Evolutionary conservation across 2,797 vertebrate species (phyloP), one percentile per base, ranked within the genome.

Genomic region (Podarcis lilfordi): DNA sequence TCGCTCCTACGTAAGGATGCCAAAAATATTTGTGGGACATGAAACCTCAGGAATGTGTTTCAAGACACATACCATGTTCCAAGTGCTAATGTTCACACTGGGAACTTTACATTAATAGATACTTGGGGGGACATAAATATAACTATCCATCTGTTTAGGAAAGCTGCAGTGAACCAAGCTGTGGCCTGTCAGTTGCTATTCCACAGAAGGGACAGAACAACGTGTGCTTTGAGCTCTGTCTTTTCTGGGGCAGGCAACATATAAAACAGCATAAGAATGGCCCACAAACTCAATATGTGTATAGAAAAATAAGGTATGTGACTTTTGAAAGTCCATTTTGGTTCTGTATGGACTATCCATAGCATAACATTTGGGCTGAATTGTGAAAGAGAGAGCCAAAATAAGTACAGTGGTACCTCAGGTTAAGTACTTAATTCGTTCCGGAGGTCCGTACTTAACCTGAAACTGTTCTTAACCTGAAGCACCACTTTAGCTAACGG

Each of bases 11-110:
- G 35, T 77, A 88, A 90, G 92, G 78, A 37, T 92, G 74, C 66
- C 90, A 93, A 91, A 94, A 91, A 82, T 93, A 93, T 94, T 93
- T 90, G 85, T 87, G 87, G 76, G 79, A 85, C 84, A 83, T 79
- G 87, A 95, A 95, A 79, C 93, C 91, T 93, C 93, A 92, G 76
- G 91, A 92, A 91, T 79, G 92, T 92, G 81, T 84, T 93, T 82
- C 50, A 93, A 91, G 91, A 43, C 55, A 94, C 91, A 72, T 92
- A 66, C 84, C 80, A 71, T 25, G 3, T 89, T 89, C 37, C n/a
- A 75, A 85, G n/a, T 50, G 25, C 4, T 91, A 88, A 89, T 91
- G 83, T 91, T 92, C 92, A 86, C 90, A 91, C 78, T 88, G 77
- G 84, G 91, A 92, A 89, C 23, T 92, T 95, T 91, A 90, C 90